Conservation (phyloP, 1,140 invertebrate genomes). For the Drosophila setifemur region DNA sequence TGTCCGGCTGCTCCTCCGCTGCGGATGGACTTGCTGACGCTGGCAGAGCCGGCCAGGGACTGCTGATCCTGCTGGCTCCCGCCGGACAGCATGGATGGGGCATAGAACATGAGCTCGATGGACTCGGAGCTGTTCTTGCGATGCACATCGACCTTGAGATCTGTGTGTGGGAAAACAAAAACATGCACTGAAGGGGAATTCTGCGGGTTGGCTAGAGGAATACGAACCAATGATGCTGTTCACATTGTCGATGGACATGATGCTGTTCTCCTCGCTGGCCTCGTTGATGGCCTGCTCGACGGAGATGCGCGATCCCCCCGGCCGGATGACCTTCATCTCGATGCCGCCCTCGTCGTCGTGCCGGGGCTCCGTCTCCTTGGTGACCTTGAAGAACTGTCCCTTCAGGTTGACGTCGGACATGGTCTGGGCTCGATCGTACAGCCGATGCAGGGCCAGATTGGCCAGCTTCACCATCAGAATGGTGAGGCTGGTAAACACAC, state of each 20-base stretch:
- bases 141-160: conserved; percentile 96
- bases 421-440: conserved; percentile 94
- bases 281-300: conserved; percentile 83
- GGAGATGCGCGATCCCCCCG: conserved; percentile 67
- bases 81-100: conserved; percentile 68
- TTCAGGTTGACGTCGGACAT: conserved; percentile 81
- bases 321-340: conserved; percentile 90
- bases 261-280: conserved; percentile 84
- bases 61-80: conserved; percentile 77
- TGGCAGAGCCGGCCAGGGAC: conserved; percentile 68
- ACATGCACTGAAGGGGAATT: background rate
- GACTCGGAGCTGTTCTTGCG: conserved; percentile 95
- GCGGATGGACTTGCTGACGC: conserved; percentile 73
- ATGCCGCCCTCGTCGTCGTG: conserved; percentile 88
- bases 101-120: conserved; percentile 83
- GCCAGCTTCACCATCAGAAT: conserved; percentile 93
- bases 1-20: conserved; percentile 2
- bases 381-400: conserved; percentile 78
- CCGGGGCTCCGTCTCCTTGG: conserved; percentile 64
- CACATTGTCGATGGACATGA: conserved; percentile 86
- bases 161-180: conserved; percentile 76
- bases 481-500: conserved; percentile 89
- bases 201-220: background rate
- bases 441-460: conserved; percentile 95
- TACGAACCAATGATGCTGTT: conserved; percentile 87